Base-by-base conservation (phyloP, 2,888 invertebrate genomes). In the Drosophila hawaiiensis region DNA sequence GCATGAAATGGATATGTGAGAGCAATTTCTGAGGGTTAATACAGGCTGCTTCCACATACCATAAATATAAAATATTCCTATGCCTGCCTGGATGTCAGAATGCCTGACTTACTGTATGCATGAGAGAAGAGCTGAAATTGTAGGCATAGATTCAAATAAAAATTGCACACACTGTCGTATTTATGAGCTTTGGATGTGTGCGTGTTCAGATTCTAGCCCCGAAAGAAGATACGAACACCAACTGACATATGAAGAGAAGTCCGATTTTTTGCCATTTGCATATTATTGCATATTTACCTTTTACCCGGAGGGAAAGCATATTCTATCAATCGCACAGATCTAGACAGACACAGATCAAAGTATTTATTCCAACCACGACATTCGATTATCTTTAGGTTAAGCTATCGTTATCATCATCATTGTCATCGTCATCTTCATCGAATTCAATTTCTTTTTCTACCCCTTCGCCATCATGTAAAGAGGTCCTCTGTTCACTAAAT, bases 1-100 rank as follows among this genome's bases (percentile, higher is more conserved):
- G 89, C 86, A 82, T 73, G 76, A 78, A 74, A 86, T 75, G 76
- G 81, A 81, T 83, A 80, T 80, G 81, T 79, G 78, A 75, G 78
- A 78, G 82, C 81, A 73, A 81, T 77, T 75, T 72, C 41, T 47
- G 33, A 1, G 22, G 66, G 31, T 33, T 53, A 56, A 19, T 33
- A 22, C 29, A 9, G 28, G 16, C 16, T 47, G 47, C 28, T 16
- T 2, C 25, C 25, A 47, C 53, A 68, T 39, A 69, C 41, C 63
- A 74, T 66, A 79, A 66, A 77, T 69, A 76, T 58, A 64, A 75
- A 47, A 47, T 47, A 75, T 75, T 58, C 47, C 59, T 54, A 25
- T 59, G 56, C 53, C 28, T 54, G 41, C 28, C 29, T 25, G 61
- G 33, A 41, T 66, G 49, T 4, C 37, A 39, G 61, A 49, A 39